Base-by-base conservation (phyloP, 2,797 vertebrate genomes). In the Xerus rutilus region DNA sequence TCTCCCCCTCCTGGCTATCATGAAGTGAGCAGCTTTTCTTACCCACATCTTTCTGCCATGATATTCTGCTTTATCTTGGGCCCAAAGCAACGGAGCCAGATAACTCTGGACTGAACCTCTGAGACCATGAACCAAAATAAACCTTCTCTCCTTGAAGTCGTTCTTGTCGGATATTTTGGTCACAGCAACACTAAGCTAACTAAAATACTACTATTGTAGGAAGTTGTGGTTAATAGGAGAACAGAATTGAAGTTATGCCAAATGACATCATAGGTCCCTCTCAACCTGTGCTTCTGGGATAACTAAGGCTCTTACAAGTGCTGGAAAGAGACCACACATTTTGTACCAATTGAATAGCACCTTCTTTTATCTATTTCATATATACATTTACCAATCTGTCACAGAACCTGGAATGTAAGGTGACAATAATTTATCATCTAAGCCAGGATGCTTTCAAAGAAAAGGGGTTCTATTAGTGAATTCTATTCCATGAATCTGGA, bases 321-420 rank as follows among this genome's bases (percentile, higher is more conserved):
- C 43, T 57, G 69, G 64, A 92, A 91, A 94, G 2, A 70, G 49
- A n/a, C 49, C 74, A 39, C 9, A 4, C 20, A 52, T 89, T 88
- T 67, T 89, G 54, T 32, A 30, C 57, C 77, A 87, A 89, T 17
- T 35, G 74, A 85, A 57, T 47, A 54, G 43, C 52, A 47, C 5
- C 7, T 89, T 87, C 83, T 90, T 93, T 54, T 43, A 83, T 15
- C 70, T 70, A 54, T 43, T 92, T 59, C 39, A 92, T 52, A 92
- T 52, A 73, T n/a, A 49, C 57, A 10, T 47, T 67, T 57, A 59
- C 47, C 18, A 83, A 43, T 82, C 73, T 78, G 79, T 72, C 72
- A 23, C 11, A 49, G 43, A 30, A 17, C n/a, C 28, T 88, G 20
- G 9, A 7, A 30, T 47, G 32, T 21, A 54, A 21, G 59, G 54